Conservation (phyloP, 2,797 vertebrate species). For the Esox lucius region DNA sequence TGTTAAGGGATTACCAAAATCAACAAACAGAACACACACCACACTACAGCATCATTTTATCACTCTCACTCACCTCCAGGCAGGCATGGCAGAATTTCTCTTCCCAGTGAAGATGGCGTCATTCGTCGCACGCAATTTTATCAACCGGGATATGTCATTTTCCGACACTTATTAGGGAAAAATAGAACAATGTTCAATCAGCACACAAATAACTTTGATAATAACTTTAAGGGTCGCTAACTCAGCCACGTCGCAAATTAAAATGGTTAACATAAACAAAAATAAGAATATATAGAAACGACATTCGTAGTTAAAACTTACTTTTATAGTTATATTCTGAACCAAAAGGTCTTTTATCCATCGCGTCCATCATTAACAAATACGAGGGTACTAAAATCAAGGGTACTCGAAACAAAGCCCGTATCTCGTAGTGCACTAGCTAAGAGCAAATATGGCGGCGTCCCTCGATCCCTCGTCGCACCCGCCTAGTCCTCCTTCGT, state of each 20-base stretch:
- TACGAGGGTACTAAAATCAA: slow-evolving; percentile 10
- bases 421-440: slow-evolving; percentile 4
- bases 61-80: slow-evolving; percentile 10
- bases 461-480: neutral
- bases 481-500: neutral
- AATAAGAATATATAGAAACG: neutral
- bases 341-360: slow-evolving; percentile 7
- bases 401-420: neutral
- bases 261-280: neutral
- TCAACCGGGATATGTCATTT: slow-evolving; percentile 7
- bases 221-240: neutral
- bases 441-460: slow-evolving; percentile 18
- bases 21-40: too few species aligned
- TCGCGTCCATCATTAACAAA: slow-evolving; percentile 16
- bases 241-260: neutral
- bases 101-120: slow-evolving; percentile 40
- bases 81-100: slow-evolving; percentile 41
- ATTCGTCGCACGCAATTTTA: slow-evolving; percentile 28
- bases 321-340: slow-evolving; percentile 15
- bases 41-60: neutral
- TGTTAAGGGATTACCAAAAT: neutral
- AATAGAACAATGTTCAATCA: neutral
- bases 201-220: neutral
- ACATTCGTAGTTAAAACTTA: slow-evolving; percentile 3
- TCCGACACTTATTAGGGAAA: slow-evolving; percentile 7